phyloP scores from a whole-genome alignment of 2,113 vertebrate genomes.

The Channa argus region DNA sequence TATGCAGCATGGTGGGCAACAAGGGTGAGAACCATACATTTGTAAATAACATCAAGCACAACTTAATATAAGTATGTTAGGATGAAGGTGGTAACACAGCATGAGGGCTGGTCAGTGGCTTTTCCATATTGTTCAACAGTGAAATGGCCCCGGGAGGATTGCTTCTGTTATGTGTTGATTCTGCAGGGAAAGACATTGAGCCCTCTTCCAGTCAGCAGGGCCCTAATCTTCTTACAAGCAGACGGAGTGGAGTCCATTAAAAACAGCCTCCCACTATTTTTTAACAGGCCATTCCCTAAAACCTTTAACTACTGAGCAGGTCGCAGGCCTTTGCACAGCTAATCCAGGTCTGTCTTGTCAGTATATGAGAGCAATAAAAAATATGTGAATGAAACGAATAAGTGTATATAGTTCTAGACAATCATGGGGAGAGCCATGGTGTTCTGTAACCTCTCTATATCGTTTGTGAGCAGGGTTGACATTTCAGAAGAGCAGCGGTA shows the following conservation, averaged over 20 bases:
- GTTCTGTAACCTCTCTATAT: constrained; percentile 11
- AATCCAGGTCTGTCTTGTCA: constrained; percentile 10
- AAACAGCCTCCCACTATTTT: constrained; percentile 1
- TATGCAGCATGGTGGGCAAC: neutral
- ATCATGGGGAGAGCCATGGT: neutral
- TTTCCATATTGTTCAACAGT: constrained; percentile 29
- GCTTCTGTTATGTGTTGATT: constrained; percentile 45
- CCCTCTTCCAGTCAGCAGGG: neutral
- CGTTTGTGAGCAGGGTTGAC: constrained; percentile 32
- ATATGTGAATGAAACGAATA: neutral
- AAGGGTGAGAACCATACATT: constrained; percentile 10
- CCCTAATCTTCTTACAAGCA: constrained; percentile 50
- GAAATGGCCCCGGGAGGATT: constrained; percentile 3
- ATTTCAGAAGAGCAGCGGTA: constrained; percentile 30
- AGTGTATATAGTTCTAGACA: constrained; percentile 5
- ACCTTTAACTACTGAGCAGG: constrained; percentile 6
- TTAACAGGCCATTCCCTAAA: constrained; percentile 19
- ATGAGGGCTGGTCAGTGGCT: constrained; percentile 21
- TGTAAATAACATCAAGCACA: neutral
- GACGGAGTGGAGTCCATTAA: constrained; percentile 41
- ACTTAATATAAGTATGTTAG: neutral
- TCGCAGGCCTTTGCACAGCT: neutral
- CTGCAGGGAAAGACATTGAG: constrained; percentile 44
- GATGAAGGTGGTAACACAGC: constrained; percentile 9
- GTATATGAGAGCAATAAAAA: neutral